Conservation (phyloP, 2,797 vertebrate genomes). For the Margarornis squamiger region DNA sequence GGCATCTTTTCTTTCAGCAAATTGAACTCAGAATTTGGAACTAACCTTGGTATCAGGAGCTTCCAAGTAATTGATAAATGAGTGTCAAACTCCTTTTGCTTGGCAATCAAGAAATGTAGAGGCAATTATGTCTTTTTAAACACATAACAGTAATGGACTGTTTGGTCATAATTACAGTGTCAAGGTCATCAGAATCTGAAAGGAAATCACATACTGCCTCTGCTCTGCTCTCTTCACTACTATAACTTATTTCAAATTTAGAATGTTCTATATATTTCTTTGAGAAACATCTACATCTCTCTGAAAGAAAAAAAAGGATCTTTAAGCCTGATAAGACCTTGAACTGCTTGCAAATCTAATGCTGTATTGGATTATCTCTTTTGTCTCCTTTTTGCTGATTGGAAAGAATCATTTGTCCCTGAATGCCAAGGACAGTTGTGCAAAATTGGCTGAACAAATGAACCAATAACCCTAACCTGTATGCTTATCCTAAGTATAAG, state of each 20-base stretch:
- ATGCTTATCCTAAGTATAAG: neutral
- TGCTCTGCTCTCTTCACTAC: neutral
- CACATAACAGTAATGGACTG: neutral
- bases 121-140: slow-evolving; percentile 1
- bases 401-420: slow-evolving; percentile 28
- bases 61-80: slow-evolving; percentile 11
- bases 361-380: slow-evolving; percentile 37
- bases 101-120: neutral
- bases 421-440: slow-evolving; percentile 38
- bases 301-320: neutral
- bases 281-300: neutral
- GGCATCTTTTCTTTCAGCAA: neutral
- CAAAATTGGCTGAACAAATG: slow-evolving; percentile 42
- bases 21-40: neutral
- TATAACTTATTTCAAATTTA: neutral
- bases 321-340: slow-evolving; percentile 11
- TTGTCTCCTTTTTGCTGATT: slow-evolving; percentile 46
- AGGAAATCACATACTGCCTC: neutral
- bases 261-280: neutral
- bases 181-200: slow-evolving; percentile 17
- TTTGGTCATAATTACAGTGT: slow-evolving; percentile 10
- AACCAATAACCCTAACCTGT: slow-evolving; percentile 22
- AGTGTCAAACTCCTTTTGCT: neutral
- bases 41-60: neutral
- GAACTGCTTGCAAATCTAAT: slow-evolving; percentile 32